phyloP scores from a whole-genome alignment of 2,113 vertebrate species.

The Petroica traversi region DNA sequence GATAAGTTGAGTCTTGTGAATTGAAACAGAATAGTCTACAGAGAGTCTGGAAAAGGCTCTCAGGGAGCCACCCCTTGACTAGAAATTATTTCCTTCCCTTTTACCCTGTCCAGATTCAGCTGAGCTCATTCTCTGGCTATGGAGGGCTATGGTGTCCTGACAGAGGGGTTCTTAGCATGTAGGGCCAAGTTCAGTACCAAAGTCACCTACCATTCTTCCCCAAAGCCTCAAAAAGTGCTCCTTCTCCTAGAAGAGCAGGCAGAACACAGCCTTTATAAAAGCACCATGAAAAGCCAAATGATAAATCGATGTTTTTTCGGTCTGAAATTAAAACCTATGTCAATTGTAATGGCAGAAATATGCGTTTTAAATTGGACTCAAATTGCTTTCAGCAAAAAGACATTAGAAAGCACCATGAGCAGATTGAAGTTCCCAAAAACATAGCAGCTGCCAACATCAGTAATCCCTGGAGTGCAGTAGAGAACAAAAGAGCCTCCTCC shows the following conservation, averaged over 20 bases:
- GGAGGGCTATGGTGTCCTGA: not conserved
- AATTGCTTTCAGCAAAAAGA: conserved; percentile 4
- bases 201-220: not conserved
- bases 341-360: conserved; percentile 10
- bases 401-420: conserved; percentile 7
- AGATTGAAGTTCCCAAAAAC: not conserved
- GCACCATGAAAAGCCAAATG: not conserved
- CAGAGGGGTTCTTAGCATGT: not conserved
- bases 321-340: conserved; percentile 22
- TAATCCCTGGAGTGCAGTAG: not conserved
- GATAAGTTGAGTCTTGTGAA: not conserved
- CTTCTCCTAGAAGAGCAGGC: not conserved
- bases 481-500: not conserved
- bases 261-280: not conserved
- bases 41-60: not conserved
- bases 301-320: not conserved
- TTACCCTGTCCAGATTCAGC: not conserved
- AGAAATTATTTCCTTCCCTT: not conserved
- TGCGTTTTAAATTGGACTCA: not conserved
- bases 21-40: not conserved
- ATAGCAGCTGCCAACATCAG: not conserved
- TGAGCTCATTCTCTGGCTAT: not conserved
- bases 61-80: not conserved
- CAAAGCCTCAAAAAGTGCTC: not conserved
- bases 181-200: not conserved